Conservation (phyloP, 2,888 invertebrate species). For the Ryuthela nishihirai region DNA sequence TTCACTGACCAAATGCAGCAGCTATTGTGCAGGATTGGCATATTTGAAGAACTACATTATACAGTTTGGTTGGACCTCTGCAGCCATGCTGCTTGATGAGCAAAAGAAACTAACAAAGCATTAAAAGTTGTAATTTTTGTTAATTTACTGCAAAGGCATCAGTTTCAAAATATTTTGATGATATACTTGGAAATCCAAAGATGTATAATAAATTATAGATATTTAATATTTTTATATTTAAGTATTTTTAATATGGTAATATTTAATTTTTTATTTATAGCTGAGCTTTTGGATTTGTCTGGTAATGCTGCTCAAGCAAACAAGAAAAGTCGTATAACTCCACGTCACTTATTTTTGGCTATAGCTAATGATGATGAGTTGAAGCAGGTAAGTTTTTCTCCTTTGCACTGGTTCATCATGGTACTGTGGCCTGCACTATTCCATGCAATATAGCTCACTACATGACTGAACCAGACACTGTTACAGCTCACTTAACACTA, state of each 20-base stretch:
- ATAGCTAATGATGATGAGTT: slow-evolving; percentile 56
- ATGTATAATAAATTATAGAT: neutral
- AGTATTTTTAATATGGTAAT: neutral
- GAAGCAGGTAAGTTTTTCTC: slow-evolving; percentile 50
- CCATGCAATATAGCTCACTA: no score
- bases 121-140: neutral
- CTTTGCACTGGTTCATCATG: no score
- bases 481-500: no score
- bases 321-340: slow-evolving; percentile 53
- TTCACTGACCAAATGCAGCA: no score
- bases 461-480: no score
- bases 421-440: no score
- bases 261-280: slow-evolving; percentile 40
- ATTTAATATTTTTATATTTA: neutral
- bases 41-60: no score
- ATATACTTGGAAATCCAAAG: no score
- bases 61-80: no score
- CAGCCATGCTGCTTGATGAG: neutral
- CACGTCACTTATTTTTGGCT: slow-evolving; percentile 54
- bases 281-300: slow-evolving; percentile 55
- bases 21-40: no score
- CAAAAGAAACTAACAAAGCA: neutral
- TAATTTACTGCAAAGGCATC: neutral
- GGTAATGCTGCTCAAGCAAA: slow-evolving; percentile 55
- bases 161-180: neutral